Evolutionary conservation across 2,888 invertebrate genomes (phyloP).

Genomic region (Coecobrya sp.): DNA sequence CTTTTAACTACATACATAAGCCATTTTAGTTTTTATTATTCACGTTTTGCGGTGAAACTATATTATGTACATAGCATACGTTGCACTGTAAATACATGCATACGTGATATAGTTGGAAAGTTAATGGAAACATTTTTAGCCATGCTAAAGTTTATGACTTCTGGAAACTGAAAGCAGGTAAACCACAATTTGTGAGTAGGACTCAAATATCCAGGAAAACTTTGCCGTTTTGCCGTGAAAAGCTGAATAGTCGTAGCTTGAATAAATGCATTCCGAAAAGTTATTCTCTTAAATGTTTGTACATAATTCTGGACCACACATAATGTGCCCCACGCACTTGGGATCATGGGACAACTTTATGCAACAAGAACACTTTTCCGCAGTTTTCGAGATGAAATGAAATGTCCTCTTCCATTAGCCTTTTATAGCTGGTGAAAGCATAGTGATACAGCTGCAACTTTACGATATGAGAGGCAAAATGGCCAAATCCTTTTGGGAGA

Average conservation of each 20-base stretch:
- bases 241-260: not conserved
- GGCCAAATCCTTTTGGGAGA: conserved; percentile 76
- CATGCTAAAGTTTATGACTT: conserved; percentile 26
- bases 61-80: too few species aligned
- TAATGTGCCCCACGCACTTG: conserved; percentile 10
- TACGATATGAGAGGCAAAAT: conserved; percentile 73
- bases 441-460: conserved; percentile 70
- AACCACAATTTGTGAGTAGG: conserved; percentile 66
- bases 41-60: too few species aligned
- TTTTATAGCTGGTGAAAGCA: conserved; percentile 72
- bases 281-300: conserved; percentile 7
- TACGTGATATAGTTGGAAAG: not conserved
- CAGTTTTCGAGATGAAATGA: conserved; percentile 53
- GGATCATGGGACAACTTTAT: conserved; percentile 32
- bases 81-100: too few species aligned
- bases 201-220: conserved; percentile 15
- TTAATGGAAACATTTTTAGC: not conserved
- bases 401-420: conserved; percentile 73
- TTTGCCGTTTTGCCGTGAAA: not conserved
- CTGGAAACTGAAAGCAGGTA: conserved; percentile 63
- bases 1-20: too few species aligned
- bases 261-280: conserved; percentile 28
- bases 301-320: not conserved
- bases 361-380: conserved; percentile 37
- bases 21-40: too few species aligned